These are phyloP conservation scores for Epizoanthus rinbou DNA, from an alignment of 92 coral and sea anemone species.

Conservation along the genomic window DNA sequence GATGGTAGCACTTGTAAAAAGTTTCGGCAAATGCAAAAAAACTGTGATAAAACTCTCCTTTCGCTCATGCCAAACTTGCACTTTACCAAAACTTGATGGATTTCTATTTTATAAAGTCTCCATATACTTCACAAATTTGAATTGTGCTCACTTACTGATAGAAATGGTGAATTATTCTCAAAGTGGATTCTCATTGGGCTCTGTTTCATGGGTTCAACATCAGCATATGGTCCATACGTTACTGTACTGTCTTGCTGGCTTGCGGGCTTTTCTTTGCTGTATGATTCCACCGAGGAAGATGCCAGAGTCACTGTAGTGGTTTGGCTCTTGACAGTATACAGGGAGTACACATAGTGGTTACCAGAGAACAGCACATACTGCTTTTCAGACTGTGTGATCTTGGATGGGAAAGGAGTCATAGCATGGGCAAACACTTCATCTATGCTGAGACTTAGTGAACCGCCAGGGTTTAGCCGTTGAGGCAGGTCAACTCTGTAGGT, in stretches of 20 bases:
- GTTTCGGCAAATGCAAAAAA: no score
- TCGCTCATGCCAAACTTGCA: no score
- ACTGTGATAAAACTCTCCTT: no score
- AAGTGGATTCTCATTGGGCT: slow-evolving; percentile 90
- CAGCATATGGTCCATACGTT: slow-evolving; percentile 88
- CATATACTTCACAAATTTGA: background rate
- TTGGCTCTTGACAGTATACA: slow-evolving; percentile 79
- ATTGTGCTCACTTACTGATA: slow-evolving; percentile 69
- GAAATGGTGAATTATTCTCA: slow-evolving; percentile 96
- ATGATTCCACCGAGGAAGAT: slow-evolving; percentile 86
- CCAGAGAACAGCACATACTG: slow-evolving; percentile 90
- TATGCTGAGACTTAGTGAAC: slow-evolving; percentile 60
- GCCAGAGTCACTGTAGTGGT: slow-evolving; percentile 84
- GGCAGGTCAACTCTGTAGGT: slow-evolving; percentile 68
- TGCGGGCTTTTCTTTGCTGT: slow-evolving; percentile 87
- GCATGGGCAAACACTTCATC: slow-evolving; percentile 90
- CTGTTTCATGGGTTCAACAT: slow-evolving; percentile 72
- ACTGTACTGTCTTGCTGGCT: slow-evolving; percentile 81
- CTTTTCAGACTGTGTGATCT: slow-evolving; percentile 88
- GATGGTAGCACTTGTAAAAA: no score
- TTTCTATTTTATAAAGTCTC: no score
- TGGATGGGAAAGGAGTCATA: slow-evolving; percentile 90
- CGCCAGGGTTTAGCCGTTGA: slow-evolving; percentile 67
- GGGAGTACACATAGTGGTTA: slow-evolving; percentile 88
- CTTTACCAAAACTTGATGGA: no score